Conservation (phyloP, 2,797 vertebrate species). For the Xiphorhynchus erythropygius region DNA sequence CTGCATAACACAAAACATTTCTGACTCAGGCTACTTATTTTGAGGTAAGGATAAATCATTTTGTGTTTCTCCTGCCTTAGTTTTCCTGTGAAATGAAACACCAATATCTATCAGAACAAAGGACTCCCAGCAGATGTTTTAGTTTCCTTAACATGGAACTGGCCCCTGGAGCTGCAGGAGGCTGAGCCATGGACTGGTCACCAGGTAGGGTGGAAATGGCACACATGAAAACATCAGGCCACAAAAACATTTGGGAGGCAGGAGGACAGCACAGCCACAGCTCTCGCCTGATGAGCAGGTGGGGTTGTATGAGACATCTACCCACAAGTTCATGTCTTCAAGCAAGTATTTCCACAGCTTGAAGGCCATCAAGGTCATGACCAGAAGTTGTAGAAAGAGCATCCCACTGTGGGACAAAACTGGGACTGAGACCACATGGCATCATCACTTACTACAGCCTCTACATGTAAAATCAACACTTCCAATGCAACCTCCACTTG, state of each 20-base stretch:
- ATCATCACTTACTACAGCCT: background rate
- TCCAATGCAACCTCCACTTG: rapidly evolving
- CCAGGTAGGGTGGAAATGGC: too few species aligned
- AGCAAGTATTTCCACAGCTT: background rate
- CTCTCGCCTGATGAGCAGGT: background rate
- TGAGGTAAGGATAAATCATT: background rate
- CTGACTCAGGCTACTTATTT: background rate
- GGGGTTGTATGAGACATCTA: background rate
- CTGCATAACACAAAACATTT: constrained; percentile 68
- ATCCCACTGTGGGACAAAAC: background rate
- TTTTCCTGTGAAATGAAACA: background rate
- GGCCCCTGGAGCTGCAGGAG: background rate
- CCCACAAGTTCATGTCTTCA: background rate
- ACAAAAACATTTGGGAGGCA: background rate
- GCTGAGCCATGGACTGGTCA: too few species aligned
- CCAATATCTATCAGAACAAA: background rate
- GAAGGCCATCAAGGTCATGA: background rate
- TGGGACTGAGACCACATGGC: rapidly evolving
- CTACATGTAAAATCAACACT: rapidly evolving
- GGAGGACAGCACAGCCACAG: background rate
- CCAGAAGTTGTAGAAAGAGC: background rate
- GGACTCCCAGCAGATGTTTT: background rate
- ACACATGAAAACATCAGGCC: too few species aligned
- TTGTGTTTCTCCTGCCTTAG: background rate
- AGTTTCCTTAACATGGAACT: rapidly evolving